Evolutionary conservation across 2,797 vertebrate species (phyloP).

Genomic region (Neosilurus hyrtlii): DNA sequence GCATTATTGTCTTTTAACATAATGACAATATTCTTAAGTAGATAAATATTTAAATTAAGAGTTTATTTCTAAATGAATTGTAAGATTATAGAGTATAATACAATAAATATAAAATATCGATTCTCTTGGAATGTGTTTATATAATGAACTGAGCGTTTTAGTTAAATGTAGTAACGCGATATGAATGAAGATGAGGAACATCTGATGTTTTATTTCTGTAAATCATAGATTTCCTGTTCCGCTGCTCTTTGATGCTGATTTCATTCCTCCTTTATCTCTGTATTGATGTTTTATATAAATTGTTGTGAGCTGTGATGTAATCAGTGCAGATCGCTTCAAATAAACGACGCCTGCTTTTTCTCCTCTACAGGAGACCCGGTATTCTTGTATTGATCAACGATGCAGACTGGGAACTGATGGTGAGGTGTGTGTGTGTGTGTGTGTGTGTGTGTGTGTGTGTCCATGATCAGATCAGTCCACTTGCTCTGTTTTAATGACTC

Average conservation of each 20-base stretch:
- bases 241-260: background rate
- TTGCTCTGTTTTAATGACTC: conserved; percentile 44
- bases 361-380: conserved; percentile 85
- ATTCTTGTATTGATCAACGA: conserved; percentile 97
- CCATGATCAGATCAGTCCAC: conserved; percentile 16
- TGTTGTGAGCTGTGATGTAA: conserved; percentile 20
- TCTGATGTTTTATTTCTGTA: background rate
- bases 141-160: no score
- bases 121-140: background rate
- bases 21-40: background rate
- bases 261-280: background rate
- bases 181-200: background rate
- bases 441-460: background rate
- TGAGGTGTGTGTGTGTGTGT: conserved; percentile 67
- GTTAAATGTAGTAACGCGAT: background rate
- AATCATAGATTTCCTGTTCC: background rate
- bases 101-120: no score
- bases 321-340: conserved; percentile 32
- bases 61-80: background rate
- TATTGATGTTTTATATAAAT: conserved; percentile 23
- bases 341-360: conserved; percentile 35
- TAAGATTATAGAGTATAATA: no score
- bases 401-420: conserved; percentile 98
- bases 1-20: background rate
- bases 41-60: background rate